Percentiles rank a stretch among this genome's conserved stretches.
Conservation (phyloP, 2,113 vertebrate species). For the Eudyptes chrysolophus region DNA sequence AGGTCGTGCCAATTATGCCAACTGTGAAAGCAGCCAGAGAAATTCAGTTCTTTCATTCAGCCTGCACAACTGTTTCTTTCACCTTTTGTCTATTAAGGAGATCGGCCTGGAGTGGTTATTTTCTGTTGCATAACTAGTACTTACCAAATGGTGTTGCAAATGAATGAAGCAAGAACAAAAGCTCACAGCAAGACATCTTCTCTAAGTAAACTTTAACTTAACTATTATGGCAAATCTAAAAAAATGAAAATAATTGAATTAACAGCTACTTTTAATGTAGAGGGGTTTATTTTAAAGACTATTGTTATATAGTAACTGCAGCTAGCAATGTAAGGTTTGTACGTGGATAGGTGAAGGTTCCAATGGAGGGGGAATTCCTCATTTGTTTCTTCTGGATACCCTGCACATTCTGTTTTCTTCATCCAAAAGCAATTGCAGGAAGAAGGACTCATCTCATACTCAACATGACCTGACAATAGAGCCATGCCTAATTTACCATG, state of each 20-base stretch:
- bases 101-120: not conserved
- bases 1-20: not conserved
- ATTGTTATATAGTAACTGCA: not conserved
- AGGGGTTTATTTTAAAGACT: not conserved
- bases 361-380: not conserved
- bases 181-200: not conserved
- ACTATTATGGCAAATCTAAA: not conserved
- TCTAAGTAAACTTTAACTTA: not conserved
- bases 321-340: not conserved
- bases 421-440: not conserved
- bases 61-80: constrained; percentile 8
- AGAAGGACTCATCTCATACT: not conserved
- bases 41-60: not conserved
- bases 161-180: not conserved
- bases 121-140: not conserved
- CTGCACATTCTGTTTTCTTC: not conserved
- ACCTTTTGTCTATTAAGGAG: constrained; percentile 13
- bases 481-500: not conserved
- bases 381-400: not conserved
- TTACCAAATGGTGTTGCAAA: not conserved
- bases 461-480: not conserved
- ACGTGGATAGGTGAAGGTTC: fast-evolving
- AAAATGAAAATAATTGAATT: not conserved
- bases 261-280: not conserved
- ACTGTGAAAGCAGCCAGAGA: constrained; percentile 1